Conservation (phyloP, 2,888 invertebrate genomes). For the Apoderus coryli region DNA sequence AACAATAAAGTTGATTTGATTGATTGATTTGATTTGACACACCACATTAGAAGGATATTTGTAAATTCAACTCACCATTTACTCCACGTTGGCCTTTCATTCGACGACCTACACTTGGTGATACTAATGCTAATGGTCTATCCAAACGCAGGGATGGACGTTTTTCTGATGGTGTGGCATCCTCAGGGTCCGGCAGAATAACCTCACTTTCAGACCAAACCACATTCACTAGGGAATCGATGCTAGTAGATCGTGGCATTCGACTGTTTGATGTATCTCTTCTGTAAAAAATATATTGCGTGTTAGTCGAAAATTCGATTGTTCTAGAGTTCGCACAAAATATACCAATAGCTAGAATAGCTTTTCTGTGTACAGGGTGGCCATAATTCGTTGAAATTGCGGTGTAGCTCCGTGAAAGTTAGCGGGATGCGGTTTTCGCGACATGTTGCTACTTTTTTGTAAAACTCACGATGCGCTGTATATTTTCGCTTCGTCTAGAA, state of each 20-base stretch:
- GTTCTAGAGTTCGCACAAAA: too few relatives aligned
- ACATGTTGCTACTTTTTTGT: too few relatives aligned
- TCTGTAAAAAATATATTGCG: slow-evolving; percentile 26
- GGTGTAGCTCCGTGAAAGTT: too few relatives aligned
- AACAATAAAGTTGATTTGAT: too few relatives aligned
- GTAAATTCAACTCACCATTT: slow-evolving; percentile 43
- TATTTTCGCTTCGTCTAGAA: too few relatives aligned
- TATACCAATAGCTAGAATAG: too few relatives aligned
- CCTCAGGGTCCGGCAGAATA: slow-evolving; percentile 20
- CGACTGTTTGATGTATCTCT: slow-evolving; percentile 36
- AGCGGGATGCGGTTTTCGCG: too few relatives aligned
- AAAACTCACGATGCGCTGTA: too few relatives aligned
- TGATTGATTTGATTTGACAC: too few relatives aligned
- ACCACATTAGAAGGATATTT: too few relatives aligned
- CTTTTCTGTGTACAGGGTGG: too few relatives aligned
- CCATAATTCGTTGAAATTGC: too few relatives aligned
- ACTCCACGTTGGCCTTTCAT: slow-evolving; percentile 62
- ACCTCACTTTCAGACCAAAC: slow-evolving; percentile 41
- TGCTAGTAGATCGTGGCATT: slow-evolving; percentile 63
- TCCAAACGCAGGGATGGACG: slow-evolving; percentile 34
- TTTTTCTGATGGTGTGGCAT: slow-evolving; percentile 22
- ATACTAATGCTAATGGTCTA: slow-evolving; percentile 45
- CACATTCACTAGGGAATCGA: slow-evolving; percentile 63
- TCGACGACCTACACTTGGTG: slow-evolving; percentile 60
- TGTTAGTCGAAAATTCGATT: background rate